Percentiles rank a stretch among this genome's conserved stretches.
Evolutionary conservation across 2,888 invertebrate species (phyloP).

Genomic region (Hydraecia micacea): DNA sequence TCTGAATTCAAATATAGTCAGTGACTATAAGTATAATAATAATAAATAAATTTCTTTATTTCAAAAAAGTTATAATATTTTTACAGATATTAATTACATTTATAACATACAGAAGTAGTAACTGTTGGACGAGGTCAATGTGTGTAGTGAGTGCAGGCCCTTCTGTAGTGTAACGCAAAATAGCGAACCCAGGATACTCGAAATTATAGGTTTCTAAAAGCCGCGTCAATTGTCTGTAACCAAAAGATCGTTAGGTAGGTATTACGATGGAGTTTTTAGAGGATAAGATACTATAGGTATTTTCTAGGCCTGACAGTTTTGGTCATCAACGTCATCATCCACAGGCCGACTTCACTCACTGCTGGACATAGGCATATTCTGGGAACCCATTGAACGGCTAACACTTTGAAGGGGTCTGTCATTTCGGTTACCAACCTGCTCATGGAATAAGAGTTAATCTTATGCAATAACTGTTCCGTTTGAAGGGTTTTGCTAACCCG

Average conservation of each 20-base stretch:
- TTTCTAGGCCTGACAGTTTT: neutral
- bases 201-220: slow-evolving; percentile 4
- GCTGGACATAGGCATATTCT: neutral
- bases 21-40: neutral
- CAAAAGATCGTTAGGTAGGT: neutral
- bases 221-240: slow-evolving; percentile 25
- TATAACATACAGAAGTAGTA: neutral
- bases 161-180: neutral
- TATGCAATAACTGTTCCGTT: neutral
- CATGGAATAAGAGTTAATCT: neutral
- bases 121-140: neutral
- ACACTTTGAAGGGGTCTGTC: too few relatives aligned
- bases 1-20: neutral
- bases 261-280: neutral
- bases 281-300: neutral
- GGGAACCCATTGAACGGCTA: neutral
- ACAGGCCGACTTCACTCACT: neutral
- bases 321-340: neutral
- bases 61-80: neutral
- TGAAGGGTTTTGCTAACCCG: neutral
- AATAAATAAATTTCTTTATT: neutral
- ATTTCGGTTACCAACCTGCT: neutral
- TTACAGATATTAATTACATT: neutral
- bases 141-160: neutral
- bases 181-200: neutral